Conservation (phyloP, 2,888 invertebrate genomes). For the Hemicrepidius hirtus region DNA sequence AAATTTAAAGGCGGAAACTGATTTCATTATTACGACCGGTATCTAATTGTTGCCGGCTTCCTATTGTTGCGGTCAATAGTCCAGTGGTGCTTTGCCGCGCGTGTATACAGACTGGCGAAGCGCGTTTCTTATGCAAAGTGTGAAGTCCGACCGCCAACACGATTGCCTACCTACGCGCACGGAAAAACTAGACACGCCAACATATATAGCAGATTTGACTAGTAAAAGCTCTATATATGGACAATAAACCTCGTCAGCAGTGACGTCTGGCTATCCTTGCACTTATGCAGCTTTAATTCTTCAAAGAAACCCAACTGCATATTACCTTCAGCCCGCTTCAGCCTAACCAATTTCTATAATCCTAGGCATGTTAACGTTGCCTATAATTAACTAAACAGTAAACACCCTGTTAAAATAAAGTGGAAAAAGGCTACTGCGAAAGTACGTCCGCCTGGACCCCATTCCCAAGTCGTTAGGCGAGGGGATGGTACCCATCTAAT, state of each 20-base stretch:
- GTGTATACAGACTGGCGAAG: constrained; percentile 20
- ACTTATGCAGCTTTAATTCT: not conserved
- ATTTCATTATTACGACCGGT: not conserved
- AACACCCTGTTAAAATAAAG: too few relatives aligned
- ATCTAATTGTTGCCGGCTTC: constrained; percentile 5
- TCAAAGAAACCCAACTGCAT: too few relatives aligned
- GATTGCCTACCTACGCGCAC: constrained; percentile 32
- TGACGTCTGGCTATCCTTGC: not conserved
- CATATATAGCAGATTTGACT: constrained; percentile 1
- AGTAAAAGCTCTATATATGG: constrained; percentile 13
- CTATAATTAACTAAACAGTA: too few relatives aligned
- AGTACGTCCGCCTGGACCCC: too few relatives aligned
- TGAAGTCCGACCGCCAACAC: constrained; percentile 29
- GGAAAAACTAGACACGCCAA: constrained; percentile 31
- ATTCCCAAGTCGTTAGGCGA: too few relatives aligned
- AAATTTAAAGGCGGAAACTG: not conserved
- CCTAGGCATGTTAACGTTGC: too few relatives aligned
- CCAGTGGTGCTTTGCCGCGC: constrained; percentile 13
- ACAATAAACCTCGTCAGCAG: constrained; percentile 4
- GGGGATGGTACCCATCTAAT: too few relatives aligned
- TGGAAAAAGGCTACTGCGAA: too few relatives aligned
- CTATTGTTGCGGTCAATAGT: constrained; percentile 22
- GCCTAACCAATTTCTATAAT: too few relatives aligned
- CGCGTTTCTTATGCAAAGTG: constrained; percentile 34
- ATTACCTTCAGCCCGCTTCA: too few relatives aligned